phyloP scores from a whole-genome alignment of 2,113 vertebrate genomes.

The Hucho hucho region DNA sequence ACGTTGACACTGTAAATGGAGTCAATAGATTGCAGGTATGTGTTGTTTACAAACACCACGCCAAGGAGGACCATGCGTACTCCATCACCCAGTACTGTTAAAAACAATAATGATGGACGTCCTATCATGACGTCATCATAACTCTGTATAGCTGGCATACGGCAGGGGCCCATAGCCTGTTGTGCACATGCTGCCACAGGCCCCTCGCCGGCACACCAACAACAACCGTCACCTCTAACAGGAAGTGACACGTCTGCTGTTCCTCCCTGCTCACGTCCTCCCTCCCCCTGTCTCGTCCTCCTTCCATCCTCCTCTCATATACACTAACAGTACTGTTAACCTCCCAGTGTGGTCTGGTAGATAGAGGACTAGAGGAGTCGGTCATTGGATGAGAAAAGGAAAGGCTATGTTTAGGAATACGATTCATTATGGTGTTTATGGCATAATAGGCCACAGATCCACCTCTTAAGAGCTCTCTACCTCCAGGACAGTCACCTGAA shows the following conservation, averaged over 20 bases:
- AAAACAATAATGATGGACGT: conserved; percentile 8
- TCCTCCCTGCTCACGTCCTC: conserved; percentile 9
- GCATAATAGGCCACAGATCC: not conserved
- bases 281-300: not conserved
- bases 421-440: not conserved
- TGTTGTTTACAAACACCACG: not conserved
- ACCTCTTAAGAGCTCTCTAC: conserved; percentile 5
- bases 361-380: not conserved
- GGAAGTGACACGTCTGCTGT: conserved; percentile 39
- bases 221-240: conserved; percentile 43
- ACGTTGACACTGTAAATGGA: no score
- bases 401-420: not conserved
- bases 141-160: not conserved
- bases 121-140: conserved; percentile 3
- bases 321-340: conserved; percentile 25
- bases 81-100: not conserved
- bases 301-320: not conserved
- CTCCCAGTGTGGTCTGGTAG: not conserved
- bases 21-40: not conserved
- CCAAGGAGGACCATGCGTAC: not conserved
- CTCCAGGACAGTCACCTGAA: conserved; percentile 14
- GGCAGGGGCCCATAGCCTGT: not conserved
- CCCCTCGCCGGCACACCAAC: not conserved
- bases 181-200: conserved; percentile 16
- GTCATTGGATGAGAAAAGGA: not conserved